phyloP scores from a whole-genome alignment of 1,140 invertebrate species.

The Adelges cooleyi region DNA sequence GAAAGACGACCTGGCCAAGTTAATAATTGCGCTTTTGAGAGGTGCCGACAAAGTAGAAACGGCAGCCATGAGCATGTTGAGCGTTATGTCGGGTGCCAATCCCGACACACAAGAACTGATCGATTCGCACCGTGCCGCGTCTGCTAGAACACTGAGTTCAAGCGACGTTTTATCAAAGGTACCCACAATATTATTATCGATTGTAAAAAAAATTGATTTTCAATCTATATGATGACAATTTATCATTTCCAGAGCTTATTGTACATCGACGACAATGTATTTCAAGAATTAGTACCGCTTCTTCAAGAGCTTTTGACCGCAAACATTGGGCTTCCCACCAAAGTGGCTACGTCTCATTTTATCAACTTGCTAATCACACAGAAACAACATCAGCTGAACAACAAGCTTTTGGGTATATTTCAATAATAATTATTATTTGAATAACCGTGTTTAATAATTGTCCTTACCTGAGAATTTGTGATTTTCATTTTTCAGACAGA shows the following conservation, averaged over 20 bases:
- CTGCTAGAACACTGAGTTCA: constrained; percentile 4
- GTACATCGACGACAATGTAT: constrained; percentile 30
- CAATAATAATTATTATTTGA: too few species aligned
- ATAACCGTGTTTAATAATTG: too few species aligned
- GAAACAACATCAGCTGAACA: not conserved
- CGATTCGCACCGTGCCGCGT: constrained; percentile 40
- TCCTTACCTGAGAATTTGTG: too few species aligned
- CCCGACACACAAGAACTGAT: constrained; percentile 55
- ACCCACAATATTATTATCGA: too few species aligned
- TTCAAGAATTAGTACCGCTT: constrained; percentile 67
- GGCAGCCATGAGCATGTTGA: constrained; percentile 46
- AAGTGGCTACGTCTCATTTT: constrained; percentile 75
- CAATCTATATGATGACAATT: too few species aligned
- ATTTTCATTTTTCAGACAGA: constrained; percentile 52
- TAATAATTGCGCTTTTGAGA: constrained; percentile 72
- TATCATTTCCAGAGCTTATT: constrained; percentile 20
- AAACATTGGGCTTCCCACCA: constrained; percentile 68
- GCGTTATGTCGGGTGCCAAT: constrained; percentile 55
- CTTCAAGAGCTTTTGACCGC: constrained; percentile 70
- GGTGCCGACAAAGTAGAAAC: constrained; percentile 71
- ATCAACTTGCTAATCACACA: constrained; percentile 55
- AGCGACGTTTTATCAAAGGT: constrained; percentile 21
- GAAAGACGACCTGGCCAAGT: constrained; percentile 61
- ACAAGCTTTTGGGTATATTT: constrained; percentile 6
- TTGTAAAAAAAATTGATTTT: too few species aligned